Conservation (phyloP, 2,888 invertebrate species). For the Stenichneumon culpator region DNA sequence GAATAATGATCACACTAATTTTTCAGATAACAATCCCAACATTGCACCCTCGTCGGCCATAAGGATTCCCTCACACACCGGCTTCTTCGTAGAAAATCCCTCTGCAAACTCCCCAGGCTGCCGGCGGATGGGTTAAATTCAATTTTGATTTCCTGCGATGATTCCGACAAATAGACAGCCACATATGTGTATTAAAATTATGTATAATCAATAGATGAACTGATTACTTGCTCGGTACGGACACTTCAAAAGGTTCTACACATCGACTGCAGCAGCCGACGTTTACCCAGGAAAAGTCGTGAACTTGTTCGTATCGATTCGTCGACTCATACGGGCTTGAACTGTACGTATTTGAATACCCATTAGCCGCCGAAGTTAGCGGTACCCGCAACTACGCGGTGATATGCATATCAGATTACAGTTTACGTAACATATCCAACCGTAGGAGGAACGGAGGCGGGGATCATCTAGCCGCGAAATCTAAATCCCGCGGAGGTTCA, state of each 20-base stretch:
- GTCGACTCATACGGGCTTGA: not conserved
- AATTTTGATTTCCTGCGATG: too few relatives aligned
- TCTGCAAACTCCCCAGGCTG: not conserved
- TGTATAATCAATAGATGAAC: not conserved
- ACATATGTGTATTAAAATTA: not conserved
- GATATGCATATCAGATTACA: conserved; percentile 12
- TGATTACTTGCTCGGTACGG: not conserved
- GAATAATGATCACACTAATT: not conserved
- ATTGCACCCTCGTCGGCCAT: not conserved
- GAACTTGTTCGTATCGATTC: conserved; percentile 14
- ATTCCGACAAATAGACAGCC: not conserved
- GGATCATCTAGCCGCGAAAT: conserved; percentile 8
- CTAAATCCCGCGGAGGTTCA: not conserved
- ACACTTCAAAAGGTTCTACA: not conserved
- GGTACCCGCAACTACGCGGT: not conserved
- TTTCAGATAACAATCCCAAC: not conserved
- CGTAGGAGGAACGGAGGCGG: not conserved
- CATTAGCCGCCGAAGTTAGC: conserved; percentile 3
- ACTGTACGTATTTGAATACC: conserved; percentile 16
- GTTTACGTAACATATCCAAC: conserved; percentile 7
- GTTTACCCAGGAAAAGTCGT: not conserved
- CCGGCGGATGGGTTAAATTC: not conserved
- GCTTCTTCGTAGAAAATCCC: not conserved
- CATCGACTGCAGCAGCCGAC: not conserved
- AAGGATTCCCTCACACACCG: not conserved